Conservation (phyloP, 2,113 vertebrate species). For the Pan troglodytes region NHGRI_mPanTro3-v2.1_pri NC_072407.2:32796501-32797000, state of each 20-base stretch:
- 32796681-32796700: background rate
- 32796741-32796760: background rate
- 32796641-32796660: background rate
- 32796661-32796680: background rate
- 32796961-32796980: background rate
- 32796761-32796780: background rate
- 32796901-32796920: background rate
- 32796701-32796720: background rate
- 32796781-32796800: background rate
- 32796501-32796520: background rate
- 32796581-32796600: background rate
- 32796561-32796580: background rate
- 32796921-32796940: background rate
- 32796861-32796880: background rate
- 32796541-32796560: background rate
- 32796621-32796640: background rate
- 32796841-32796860: background rate
- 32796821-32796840: background rate
- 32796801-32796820: background rate
- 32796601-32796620: background rate
- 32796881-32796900: background rate
- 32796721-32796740: background rate
- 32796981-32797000: background rate
- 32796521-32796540: background rate
- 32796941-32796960: background rate